Percentiles rank a stretch among this genome's conserved stretches.
phyloP scores from a whole-genome alignment of 2,888 invertebrate species.

The Folsomia candida region DNA sequence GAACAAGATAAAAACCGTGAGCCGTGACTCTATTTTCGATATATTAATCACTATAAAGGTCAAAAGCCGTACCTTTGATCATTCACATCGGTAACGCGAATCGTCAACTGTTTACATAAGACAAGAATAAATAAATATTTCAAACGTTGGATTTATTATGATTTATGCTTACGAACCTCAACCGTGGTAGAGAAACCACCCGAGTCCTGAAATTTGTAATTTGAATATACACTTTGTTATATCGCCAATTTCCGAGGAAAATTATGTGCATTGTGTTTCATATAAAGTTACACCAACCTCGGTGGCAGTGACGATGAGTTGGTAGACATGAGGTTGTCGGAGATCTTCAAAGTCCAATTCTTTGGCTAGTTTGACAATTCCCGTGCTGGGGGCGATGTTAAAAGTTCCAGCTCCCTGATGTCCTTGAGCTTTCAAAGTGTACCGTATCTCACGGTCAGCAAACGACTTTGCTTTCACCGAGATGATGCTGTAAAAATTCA shows the following conservation, averaged over 20 bases:
- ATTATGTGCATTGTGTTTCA: too few relatives aligned
- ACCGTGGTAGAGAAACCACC: conserved; percentile 93
- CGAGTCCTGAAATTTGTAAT: too few relatives aligned
- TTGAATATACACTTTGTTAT: too few relatives aligned
- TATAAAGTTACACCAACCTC: too few relatives aligned
- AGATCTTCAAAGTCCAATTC: conserved; percentile 96
- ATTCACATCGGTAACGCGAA: conserved; percentile 92
- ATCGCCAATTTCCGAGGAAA: too few relatives aligned
- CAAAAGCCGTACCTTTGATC: too few relatives aligned
- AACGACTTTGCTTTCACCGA: conserved; percentile 97
- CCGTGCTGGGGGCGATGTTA: conserved; percentile 89
- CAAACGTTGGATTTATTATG: background rate
- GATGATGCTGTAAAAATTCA: conserved; percentile 31
- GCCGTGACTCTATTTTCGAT: background rate
- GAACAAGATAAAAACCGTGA: background rate
- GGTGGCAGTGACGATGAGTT: conserved; percentile 87
- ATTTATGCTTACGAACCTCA: conserved; percentile 61
- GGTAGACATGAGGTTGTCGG: conserved; percentile 88
- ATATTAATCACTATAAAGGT: conserved; percentile 7
- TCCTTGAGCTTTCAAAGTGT: conserved; percentile 90
- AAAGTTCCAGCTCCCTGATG: conserved; percentile 87
- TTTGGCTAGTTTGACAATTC: conserved; percentile 91
- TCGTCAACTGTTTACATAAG: conserved; percentile 71
- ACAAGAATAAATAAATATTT: conserved; percentile 17
- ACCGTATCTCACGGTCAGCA: conserved; percentile 93